Evolutionary conservation across 1,140 invertebrate species (phyloP), one percentile per base, ranked within the genome.

Genomic region (Scylla paramamosain): DNA sequence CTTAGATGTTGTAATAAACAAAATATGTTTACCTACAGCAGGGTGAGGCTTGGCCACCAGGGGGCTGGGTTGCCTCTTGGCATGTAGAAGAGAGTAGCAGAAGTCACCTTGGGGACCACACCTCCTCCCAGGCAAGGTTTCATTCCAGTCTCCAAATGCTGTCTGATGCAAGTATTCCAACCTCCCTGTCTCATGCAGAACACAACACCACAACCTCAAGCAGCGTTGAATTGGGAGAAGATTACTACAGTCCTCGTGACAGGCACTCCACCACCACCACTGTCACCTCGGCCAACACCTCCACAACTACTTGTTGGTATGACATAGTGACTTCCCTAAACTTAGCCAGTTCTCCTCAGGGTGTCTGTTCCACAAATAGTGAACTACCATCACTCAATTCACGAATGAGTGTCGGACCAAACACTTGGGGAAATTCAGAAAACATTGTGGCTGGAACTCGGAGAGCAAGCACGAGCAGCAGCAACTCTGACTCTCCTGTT

Each of bases 41-140:
- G 52, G 52, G 86, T 83, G 95, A 95, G 20, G 59, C 59, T 10
- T 95, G 95, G 95, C 92, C 95, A 39, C 31, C 59, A 20, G 92
- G 91, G 0, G 88, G 95, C 14, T 93, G 92, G 95, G 91, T 95
- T 7, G 95, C 95, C 4, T 95, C 95, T 8, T 95, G 95, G 95
- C 95, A 93, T 32, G 87, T 95, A 14, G 95, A 95, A n/a, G 95
- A 95, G 67, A 90, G 92, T 67, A 93, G 95, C 88, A 45, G 88
- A 32, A 91, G 92, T 39, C 90, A 95, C 48, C n/a, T 95, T 20
- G 83, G 90, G n/a, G 94, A 92, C 83, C 82, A 52, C 25, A 48
- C 77, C 46, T 52, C 89, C 83, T 84, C 94, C 32, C 87, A 89
- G 29, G 25, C 48, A 28, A 16, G 86, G 10, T 90, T 91, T 39